Evolutionary conservation across 2,888 invertebrate species (phyloP).

Genomic region (Stenolophus ochropezus): DNA sequence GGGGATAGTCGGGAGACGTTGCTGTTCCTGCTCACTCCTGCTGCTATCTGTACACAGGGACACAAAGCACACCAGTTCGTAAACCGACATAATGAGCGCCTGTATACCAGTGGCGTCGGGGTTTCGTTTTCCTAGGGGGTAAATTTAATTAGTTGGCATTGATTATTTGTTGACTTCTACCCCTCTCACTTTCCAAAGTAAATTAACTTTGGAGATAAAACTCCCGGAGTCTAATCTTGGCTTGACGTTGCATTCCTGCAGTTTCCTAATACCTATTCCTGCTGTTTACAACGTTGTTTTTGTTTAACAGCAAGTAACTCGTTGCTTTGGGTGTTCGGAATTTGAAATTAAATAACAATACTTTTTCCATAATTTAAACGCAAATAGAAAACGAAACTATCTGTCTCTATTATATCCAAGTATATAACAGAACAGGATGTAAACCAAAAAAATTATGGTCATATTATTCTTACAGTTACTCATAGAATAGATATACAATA

Average conservation of each 20-base stretch:
- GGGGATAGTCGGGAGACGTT: conserved; percentile 25
- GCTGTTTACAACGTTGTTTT: neutral
- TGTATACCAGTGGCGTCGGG: conserved; percentile 28
- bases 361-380: neutral
- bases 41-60: conserved; percentile 41
- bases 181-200: neutral
- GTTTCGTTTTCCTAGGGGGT: conserved; percentile 16
- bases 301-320: neutral
- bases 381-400: neutral
- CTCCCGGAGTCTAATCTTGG: neutral
- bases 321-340: neutral
- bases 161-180: conserved; percentile 25
- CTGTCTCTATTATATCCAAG: no score
- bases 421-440: no score
- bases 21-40: conserved; percentile 8
- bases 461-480: no score
- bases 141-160: conserved; percentile 33
- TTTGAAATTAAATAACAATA: neutral
- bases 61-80: conserved; percentile 55
- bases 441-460: no score
- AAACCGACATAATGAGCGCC: conserved; percentile 56
- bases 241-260: neutral
- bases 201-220: conserved; percentile 1
- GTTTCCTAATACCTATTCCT: neutral
- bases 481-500: no score